Evolutionary conservation across 37 sponge, comb jelly and placozoan species (phyloP).

Genomic region (Lycopodina hypogea): DNA sequence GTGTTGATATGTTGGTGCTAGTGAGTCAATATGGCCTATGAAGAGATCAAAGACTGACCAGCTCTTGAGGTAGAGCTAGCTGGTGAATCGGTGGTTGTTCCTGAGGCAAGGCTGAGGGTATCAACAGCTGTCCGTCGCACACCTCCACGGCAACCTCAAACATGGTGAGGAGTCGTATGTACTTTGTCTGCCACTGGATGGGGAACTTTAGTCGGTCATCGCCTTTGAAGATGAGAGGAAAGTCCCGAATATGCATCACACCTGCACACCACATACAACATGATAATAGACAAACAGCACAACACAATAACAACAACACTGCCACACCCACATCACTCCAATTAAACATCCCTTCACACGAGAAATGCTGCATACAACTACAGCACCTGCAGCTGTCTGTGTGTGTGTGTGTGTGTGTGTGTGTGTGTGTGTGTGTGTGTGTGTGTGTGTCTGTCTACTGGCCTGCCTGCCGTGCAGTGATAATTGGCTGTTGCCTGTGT

Average conservation of each 20-base stretch:
- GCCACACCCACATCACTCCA: neutral
- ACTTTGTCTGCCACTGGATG: conserved; percentile 68
- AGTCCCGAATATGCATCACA: conserved; percentile 64
- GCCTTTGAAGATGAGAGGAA: conserved; percentile 70
- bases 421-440: no score
- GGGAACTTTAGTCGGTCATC: conserved; percentile 65
- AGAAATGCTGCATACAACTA: no score
- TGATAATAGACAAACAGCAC: no score
- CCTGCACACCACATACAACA: conserved; percentile 34
- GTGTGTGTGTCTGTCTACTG: no score
- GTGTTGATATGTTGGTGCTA: no score
- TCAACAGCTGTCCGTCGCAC: conserved; percentile 58
- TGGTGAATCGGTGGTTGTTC: conserved; percentile 47
- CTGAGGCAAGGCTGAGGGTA: conserved; percentile 72
- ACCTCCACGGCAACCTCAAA: conserved; percentile 88
- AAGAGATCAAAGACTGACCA: conserved; percentile 41
- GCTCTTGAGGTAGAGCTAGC: conserved; percentile 7
- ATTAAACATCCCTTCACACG: no score
- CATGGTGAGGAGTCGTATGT: conserved; percentile 80
- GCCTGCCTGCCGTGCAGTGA: no score
- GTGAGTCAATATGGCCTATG: no score
- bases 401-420: neutral
- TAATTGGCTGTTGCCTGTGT: neutral
- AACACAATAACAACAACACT: no score
- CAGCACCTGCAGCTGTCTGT: no score